phyloP scores from a whole-genome alignment of 92 coral and sea anemone genomes.

The Pocillopora grandis region DNA sequence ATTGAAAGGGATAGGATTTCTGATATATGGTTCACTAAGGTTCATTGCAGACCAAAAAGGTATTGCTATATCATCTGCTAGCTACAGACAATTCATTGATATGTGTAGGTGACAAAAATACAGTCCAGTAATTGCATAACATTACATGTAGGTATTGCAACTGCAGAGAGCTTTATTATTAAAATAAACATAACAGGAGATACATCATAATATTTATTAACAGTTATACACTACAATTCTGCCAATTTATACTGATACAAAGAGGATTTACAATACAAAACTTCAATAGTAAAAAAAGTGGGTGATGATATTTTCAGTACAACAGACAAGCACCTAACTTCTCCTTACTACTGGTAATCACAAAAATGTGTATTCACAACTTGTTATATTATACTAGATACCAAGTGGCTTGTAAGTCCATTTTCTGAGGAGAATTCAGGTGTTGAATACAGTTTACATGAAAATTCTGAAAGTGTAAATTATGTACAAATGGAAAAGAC shows the following conservation, averaged over 20 bases:
- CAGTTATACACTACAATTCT: slow-evolving; percentile 22
- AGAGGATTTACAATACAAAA: slow-evolving; percentile 39
- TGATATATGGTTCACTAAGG: background rate
- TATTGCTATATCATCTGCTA: slow-evolving; percentile 39
- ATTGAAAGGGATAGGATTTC: background rate
- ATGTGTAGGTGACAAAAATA: slow-evolving; percentile 26
- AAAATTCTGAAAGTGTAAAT: slow-evolving; percentile 17
- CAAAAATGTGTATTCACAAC: background rate
- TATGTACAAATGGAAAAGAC: slow-evolving; percentile 36
- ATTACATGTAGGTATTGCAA: slow-evolving; percentile 23
- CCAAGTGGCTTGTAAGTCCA: no score
- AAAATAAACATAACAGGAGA: slow-evolving; percentile 26
- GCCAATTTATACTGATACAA: slow-evolving; percentile 13
- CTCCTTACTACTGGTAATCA: slow-evolving; percentile 4
- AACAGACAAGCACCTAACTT: slow-evolving; percentile 18
- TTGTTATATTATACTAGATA: no score
- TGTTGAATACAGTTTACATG: slow-evolving; percentile 4
- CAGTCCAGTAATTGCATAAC: slow-evolving; percentile 39
- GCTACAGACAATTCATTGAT: background rate
- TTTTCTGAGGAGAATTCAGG: slow-evolving; percentile 18
- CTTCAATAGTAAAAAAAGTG: slow-evolving; percentile 39
- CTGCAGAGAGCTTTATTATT: slow-evolving; percentile 16
- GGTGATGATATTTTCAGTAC: slow-evolving; percentile 28
- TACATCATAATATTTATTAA: slow-evolving; percentile 5
- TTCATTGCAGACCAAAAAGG: background rate